Conservation (phyloP, 1,140 invertebrate genomes). For the Asbolus verrucosus region DNA sequence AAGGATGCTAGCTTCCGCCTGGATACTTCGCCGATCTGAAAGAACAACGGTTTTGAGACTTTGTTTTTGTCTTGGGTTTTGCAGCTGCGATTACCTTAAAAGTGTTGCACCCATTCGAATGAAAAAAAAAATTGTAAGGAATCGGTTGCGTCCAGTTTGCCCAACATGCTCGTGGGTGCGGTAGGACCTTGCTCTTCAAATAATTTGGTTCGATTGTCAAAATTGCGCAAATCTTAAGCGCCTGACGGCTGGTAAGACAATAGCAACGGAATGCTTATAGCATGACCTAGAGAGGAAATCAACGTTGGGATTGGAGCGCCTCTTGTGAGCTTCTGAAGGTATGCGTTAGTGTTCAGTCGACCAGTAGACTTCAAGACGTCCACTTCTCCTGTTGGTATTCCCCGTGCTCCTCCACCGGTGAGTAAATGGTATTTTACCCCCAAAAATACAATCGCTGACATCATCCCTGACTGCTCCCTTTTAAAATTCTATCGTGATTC, state of each 20-base stretch:
- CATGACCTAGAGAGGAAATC: conserved; percentile 59
- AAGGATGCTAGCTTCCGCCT: too few species aligned
- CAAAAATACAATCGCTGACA: conserved; percentile 21
- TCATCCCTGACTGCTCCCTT: conserved; percentile 18
- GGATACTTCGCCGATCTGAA: neutral
- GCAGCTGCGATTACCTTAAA: neutral
- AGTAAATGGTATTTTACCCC: conserved; percentile 49
- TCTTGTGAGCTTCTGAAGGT: conserved; percentile 55
- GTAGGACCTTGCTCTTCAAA: conserved; percentile 49
- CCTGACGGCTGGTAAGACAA: conserved; percentile 51
- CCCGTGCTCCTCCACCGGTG: conserved; percentile 50
- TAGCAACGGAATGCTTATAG: conserved; percentile 50
- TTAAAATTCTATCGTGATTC: neutral
- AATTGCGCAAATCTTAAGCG: conserved; percentile 47
- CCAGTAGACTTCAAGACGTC: conserved; percentile 58
- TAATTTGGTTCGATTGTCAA: conserved; percentile 24
- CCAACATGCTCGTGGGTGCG: conserved; percentile 7
- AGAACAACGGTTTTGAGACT: neutral
- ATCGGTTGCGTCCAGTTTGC: conserved; percentile 5
- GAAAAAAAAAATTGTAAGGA: conserved; percentile 1
- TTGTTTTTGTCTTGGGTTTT: neutral
- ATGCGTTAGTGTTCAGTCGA: conserved; percentile 53
- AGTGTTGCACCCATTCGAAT: neutral
- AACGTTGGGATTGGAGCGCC: conserved; percentile 52
- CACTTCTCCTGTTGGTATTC: conserved; percentile 53